These are phyloP conservation scores for Diplazon laetatorius DNA, from an alignment of 2,888 invertebrate genomes.

Conservation along the genomic window DNA sequence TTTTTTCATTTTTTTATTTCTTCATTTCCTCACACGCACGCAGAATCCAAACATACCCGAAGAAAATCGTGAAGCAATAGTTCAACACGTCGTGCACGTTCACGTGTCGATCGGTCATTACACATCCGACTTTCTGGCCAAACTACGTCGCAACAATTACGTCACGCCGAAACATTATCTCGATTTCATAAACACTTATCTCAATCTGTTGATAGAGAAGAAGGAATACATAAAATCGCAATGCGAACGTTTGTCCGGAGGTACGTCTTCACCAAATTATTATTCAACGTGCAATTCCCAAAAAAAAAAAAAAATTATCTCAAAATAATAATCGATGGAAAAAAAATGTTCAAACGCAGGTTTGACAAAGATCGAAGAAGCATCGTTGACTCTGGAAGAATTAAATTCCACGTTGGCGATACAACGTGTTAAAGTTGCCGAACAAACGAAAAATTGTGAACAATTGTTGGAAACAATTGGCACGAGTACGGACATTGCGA, in stretches of 20 bases:
- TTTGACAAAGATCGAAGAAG: conserved; percentile 93
- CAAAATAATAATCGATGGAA: too few species aligned
- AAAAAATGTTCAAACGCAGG: conserved; percentile 69
- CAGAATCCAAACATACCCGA: conserved; percentile 88
- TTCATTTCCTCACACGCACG: too few species aligned
- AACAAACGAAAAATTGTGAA: conserved; percentile 93
- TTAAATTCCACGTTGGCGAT: conserved; percentile 91
- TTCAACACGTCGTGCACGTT: conserved; percentile 93
- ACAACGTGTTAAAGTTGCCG: conserved; percentile 92
- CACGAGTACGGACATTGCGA: conserved; percentile 87
- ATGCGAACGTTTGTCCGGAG: conserved; percentile 77
- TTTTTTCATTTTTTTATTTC: too few species aligned
- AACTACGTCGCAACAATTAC: conserved; percentile 91
- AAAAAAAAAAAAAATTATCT: conserved; percentile 9
- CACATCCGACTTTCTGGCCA: conserved; percentile 88
- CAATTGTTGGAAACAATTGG: conserved; percentile 90
- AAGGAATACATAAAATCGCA: conserved; percentile 83
- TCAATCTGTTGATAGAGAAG: conserved; percentile 90
- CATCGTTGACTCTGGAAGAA: conserved; percentile 90
- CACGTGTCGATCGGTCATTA: conserved; percentile 90
- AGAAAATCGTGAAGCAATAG: conserved; percentile 87
- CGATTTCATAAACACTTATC: conserved; percentile 92
- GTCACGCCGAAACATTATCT: conserved; percentile 97
- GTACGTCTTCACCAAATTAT: conserved; percentile 53
- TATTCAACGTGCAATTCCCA: neutral